Percentiles rank a stretch among this genome's conserved stretches.
phyloP scores from a whole-genome alignment of 1,140 invertebrate species.

The Orussus abietinus region DNA sequence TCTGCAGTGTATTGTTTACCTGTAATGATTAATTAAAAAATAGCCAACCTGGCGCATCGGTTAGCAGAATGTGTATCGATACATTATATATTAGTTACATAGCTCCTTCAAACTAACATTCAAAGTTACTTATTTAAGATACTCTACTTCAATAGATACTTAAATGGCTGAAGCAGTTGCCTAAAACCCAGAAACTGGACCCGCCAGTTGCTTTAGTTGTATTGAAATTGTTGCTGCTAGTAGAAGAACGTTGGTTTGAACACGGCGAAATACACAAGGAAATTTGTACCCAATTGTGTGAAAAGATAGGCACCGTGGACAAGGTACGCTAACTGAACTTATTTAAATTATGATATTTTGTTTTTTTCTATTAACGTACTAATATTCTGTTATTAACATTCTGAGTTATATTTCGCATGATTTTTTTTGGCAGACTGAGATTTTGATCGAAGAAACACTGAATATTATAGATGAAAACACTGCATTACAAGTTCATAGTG shows the following conservation, averaged over 20 bases:
- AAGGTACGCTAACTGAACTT: constrained; percentile 36
- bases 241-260: constrained; percentile 38
- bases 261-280: constrained; percentile 41
- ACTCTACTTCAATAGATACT: constrained; percentile 33
- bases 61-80: no score
- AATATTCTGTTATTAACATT: constrained; percentile 12
- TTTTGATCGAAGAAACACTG: constrained; percentile 22
- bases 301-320: constrained; percentile 41
- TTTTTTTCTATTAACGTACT: neutral
- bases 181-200: constrained; percentile 33
- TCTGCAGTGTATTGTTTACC: no score
- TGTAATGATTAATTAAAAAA: no score
- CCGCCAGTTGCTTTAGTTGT: constrained; percentile 28
- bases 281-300: constrained; percentile 40
- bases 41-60: no score
- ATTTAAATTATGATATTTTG: constrained; percentile 3
- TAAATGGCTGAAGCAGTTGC: constrained; percentile 43
- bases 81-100: no score
- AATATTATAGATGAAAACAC: constrained; percentile 44
- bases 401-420: constrained; percentile 5
- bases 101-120: no score
- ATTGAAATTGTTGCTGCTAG: constrained; percentile 33
- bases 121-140: constrained; percentile 11
- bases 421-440: constrained; percentile 26
- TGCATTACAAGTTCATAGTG: constrained; percentile 35